Percentiles rank a stretch among this genome's conserved stretches.
Conservation (phyloP, 2,888 invertebrate species). For the Bugula neritina region DNA sequence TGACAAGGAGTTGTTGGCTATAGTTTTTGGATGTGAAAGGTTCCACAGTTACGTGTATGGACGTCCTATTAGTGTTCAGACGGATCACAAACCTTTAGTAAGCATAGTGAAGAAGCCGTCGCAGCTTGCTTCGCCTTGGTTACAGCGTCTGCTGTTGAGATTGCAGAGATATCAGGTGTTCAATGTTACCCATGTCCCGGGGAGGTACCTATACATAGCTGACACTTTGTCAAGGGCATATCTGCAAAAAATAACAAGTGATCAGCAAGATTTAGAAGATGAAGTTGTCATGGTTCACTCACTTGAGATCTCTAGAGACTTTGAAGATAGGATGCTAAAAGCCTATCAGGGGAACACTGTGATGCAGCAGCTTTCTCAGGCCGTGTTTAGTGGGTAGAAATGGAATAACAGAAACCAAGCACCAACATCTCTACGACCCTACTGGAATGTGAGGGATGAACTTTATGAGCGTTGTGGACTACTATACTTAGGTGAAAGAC, state of each 20-base stretch:
- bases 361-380: slow-evolving; percentile 25
- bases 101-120: slow-evolving; percentile 29
- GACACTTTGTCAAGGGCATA: slow-evolving; percentile 33
- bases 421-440: slow-evolving; percentile 26
- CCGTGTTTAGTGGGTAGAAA: slow-evolving; percentile 30
- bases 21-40: slow-evolving; percentile 31
- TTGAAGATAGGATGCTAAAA: background rate
- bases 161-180: slow-evolving; percentile 30
- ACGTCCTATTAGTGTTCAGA: slow-evolving; percentile 29
- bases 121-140: slow-evolving; percentile 28
- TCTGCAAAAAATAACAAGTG: slow-evolving; percentile 16
- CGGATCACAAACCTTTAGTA: slow-evolving; percentile 33
- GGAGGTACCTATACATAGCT: slow-evolving; percentile 33
- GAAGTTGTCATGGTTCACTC: slow-evolving; percentile 27
- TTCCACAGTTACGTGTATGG: slow-evolving; percentile 33
- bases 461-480: slow-evolving; percentile 31
- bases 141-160: slow-evolving; percentile 31
- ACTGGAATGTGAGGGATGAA: slow-evolving; percentile 30
- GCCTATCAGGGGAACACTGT: slow-evolving; percentile 27
- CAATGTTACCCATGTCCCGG: slow-evolving; percentile 30
- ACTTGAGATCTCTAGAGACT: slow-evolving; percentile 21
- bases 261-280: background rate
- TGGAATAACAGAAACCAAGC: background rate
- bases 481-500: slow-evolving; percentile 29
- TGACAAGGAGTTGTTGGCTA: slow-evolving; percentile 32